Evolutionary conservation across 2,797 vertebrate genomes (phyloP).

Genomic region (Tangara arthus): DNA sequence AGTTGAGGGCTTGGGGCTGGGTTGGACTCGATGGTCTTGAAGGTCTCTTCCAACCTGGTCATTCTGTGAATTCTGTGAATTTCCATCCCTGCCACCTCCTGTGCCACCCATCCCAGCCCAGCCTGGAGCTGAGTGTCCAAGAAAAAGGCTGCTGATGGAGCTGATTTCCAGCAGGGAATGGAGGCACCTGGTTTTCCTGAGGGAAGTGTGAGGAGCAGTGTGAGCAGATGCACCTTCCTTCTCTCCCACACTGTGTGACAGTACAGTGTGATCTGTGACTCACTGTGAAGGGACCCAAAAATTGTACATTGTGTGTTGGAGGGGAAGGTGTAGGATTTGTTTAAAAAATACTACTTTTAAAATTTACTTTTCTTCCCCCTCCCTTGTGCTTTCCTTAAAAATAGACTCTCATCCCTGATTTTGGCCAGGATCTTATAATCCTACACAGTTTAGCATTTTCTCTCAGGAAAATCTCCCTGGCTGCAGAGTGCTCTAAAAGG

Average conservation of each 20-base stretch:
- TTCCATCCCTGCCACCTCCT: background rate
- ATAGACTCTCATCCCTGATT: conserved; percentile 66
- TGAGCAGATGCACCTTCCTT: conserved; percentile 27
- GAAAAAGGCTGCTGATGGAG: background rate
- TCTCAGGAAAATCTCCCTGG: conserved; percentile 65
- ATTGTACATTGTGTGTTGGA: background rate
- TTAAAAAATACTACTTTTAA: background rate
- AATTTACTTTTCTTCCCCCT: background rate
- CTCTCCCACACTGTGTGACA: background rate
- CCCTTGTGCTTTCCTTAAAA: conserved; percentile 65
- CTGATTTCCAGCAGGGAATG: background rate
- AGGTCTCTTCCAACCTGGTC: background rate
- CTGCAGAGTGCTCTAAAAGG: conserved; percentile 63
- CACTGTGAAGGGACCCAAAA: background rate
- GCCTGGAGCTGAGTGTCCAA: background rate
- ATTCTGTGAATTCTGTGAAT: background rate
- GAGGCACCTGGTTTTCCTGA: background rate
- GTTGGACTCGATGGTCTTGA: background rate
- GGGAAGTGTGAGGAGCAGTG: background rate
- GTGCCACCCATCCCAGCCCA: rapidly evolving
- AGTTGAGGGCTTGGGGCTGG: background rate
- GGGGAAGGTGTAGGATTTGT: background rate
- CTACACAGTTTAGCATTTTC: conserved; percentile 67
- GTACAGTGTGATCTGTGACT: background rate
- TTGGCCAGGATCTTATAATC: conserved; percentile 69